Conservation (phyloP, 2,888 invertebrate species). For the Nezara viridula region DNA sequence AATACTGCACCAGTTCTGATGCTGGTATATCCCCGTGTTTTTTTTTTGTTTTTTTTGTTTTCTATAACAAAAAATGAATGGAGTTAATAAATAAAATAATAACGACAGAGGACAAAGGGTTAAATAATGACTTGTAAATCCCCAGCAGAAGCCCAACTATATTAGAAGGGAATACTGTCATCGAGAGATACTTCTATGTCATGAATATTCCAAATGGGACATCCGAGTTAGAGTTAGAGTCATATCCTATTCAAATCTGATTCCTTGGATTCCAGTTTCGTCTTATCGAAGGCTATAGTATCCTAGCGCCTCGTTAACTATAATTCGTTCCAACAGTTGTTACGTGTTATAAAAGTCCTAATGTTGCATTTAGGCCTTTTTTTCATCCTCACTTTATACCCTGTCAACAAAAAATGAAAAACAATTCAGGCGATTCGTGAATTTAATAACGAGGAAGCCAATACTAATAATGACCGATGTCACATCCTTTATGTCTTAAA, state of each 20-base stretch:
- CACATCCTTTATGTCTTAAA: too few species aligned
- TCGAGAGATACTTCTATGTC: constrained; percentile 17
- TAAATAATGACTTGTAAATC: constrained; percentile 39
- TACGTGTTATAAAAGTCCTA: too few species aligned
- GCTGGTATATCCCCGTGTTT: not conserved
- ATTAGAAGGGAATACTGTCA: constrained; percentile 25
- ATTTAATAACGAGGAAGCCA: too few species aligned
- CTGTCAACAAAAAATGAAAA: not conserved
- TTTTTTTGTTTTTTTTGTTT: not conserved
- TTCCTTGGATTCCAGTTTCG: not conserved
- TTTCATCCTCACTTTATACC: not conserved
- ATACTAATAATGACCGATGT: too few species aligned
- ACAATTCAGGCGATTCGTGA: too few species aligned
- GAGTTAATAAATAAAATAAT: constrained; percentile 24
- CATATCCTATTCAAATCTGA: constrained; percentile 53
- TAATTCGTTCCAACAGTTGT: not conserved
- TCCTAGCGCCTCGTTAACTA: not conserved
- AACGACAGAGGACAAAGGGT: constrained; percentile 9
- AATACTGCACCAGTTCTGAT: not conserved
- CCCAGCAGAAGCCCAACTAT: not conserved
- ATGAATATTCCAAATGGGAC: constrained; percentile 54
- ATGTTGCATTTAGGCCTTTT: too few species aligned
- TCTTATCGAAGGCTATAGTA: not conserved
- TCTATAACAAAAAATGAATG: not conserved
- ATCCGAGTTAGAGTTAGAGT: constrained; percentile 26